Base-by-base conservation (phyloP, 92 coral and sea anemone genomes). In the Chrysogorgia sp. region DNA sequence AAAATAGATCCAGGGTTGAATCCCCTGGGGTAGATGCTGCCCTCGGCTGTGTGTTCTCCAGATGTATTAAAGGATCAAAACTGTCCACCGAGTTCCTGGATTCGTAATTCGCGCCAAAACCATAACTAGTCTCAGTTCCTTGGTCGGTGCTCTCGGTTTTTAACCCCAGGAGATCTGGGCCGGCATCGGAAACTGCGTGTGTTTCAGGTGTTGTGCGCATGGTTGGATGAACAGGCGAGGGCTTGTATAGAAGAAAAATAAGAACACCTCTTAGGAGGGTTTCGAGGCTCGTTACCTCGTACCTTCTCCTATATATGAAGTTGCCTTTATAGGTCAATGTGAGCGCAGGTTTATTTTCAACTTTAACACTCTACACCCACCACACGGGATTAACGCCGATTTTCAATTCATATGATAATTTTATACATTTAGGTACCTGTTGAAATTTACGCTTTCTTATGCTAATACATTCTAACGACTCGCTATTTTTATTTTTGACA, bases 81-180 rank as follows among this genome's bases (percentile, higher is more conserved):
- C 12, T 7, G 10, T 41, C 74, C 19, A 43, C 40, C 59, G 34
- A 14, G 59, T 26, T 69, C 10, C n/a, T 15, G 7, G 53, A 47
- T 15, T 47, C 53, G 48, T 41, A 57, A 69, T 69, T 47, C 3
- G 0, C 52, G 20, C 14, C 58, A 8, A 2, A 25, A 48, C 50
- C 59, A 69, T 35, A 31, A 34, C 40, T 69, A 17, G 76, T 33
- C 58, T 65, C 79, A 72, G 64, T 64, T 48, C 17, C 35, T 22
- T 64, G 45, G 8, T 7, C 71, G 9, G 63, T 57, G 63, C 9
- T 3, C 17, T 3, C 63, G 63, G 63, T 3, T 6, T 3, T 52
- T 14, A 14, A 30, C 23, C 34, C 63, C 63, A 57, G 17, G 32
- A 57, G 63, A 23, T 57, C 63, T 13, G 30, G 63, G 32, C 3